Base-by-base conservation (phyloP, 1,140 invertebrate species). In the Ceratina australensis region DNA sequence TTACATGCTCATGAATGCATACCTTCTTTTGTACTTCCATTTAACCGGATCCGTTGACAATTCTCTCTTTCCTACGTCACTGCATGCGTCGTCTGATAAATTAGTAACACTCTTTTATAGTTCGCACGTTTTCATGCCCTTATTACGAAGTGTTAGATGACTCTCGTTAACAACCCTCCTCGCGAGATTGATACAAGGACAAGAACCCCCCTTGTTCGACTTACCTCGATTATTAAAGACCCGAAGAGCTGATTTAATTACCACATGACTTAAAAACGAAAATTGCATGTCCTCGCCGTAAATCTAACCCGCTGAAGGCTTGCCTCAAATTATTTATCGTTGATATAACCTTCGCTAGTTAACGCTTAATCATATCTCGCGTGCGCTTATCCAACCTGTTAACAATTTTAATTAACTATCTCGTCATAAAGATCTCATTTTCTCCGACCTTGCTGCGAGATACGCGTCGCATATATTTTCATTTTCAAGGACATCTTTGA, bases 21-120 rank as follows among this genome's bases (percentile, higher is more conserved):
- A 72, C 68, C 68, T 71, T 71, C 28, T 56, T 22, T 60, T 57
- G 57, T 47, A 71, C 59, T 71, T 71, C 68, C 68, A 71, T 71
- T 71, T 71, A 71, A 71, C 52, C 42, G 68, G 56, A 71, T 63
- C 69, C 28, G 18, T 61, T 59, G 24, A 2, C 60, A 42, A 16
- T 50, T 72, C 59, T 63, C 33, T 71, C 56, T 63, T 61, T 22
- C 47, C 24, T 50, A 72, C 22, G 69, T 33, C 42, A 63, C 69
- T 72, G 69, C n/a, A 42, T 24, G 60, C 22, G 49, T 59, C 20
- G 47, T 72, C 60, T 15, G n/a, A 72, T 47, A 33, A 72, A 72
- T 72, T 72, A 72, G 69, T 49, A 42, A n/a, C 0, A 20, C 24
- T n/a, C 12, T 10, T 15, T 52, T 26, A 16, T 1, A 20, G 8